Evolutionary conservation across 2,797 vertebrate genomes (phyloP), one percentile per base, ranked within the genome.

Genomic region (Enteromius mattozi): DNA sequence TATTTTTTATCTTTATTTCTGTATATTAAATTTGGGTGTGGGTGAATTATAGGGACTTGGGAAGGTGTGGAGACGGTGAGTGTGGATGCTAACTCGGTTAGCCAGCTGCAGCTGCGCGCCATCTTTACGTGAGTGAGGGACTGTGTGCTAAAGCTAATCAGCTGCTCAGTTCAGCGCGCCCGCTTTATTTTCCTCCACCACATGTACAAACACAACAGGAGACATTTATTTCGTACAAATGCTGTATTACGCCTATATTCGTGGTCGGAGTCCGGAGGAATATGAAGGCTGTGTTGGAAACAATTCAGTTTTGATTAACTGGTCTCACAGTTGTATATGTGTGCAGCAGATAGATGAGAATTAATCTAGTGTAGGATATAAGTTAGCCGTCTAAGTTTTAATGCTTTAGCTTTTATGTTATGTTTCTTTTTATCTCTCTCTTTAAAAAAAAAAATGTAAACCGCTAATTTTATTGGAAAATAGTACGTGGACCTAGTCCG

Each of bases 51-150:
- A 40, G 42, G n/a, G 33, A 1, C 10, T 21, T n/a, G 33, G 54
- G 16, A 27, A 71, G 45, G 76, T 76, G 86, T 54, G 85, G 77
- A 84, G 30, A 27, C 33, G 76, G 13, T 37, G 19, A 84, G 51
- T 45, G 51, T 61, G 51, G 75, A 84, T 65, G 83, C 88, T 89
- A 85, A 82, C 54, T 80, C 79, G 30, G 82, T 82, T 82, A 86
- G 78, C 81, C 80, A 74, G 87, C 82, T 87, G n/a, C 56, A 83
- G 89, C 90, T 91, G 95, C 96, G 94, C 96, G 96, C 96, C 96
- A 96, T 96, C 95, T 96, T 96, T 94, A 89, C 85, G 88, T 90
- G 91, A 88, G 92, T 88, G 68, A 65, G 30, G 21, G 9, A n/a
- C 33, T 51, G 51, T 72, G 56, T 49, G 77, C 61, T 70, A 65